Base-by-base conservation (phyloP, 2,797 vertebrate species). In the Antrozous pallidus region DNA sequence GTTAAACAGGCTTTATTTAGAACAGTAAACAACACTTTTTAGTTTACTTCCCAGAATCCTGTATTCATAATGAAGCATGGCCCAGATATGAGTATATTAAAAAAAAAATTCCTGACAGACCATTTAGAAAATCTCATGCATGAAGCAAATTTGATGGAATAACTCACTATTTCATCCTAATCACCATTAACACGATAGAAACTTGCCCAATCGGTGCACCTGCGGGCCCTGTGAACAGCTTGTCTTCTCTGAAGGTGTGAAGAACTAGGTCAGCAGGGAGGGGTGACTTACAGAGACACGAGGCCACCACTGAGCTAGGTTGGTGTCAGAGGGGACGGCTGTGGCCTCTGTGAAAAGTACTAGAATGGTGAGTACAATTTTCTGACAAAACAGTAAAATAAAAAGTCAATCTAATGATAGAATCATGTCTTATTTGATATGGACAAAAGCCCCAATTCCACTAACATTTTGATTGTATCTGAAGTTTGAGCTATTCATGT, bases 91-190 rank as follows among this genome's bases (percentile, higher is more conserved):
- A 51, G 24, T 36, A 45, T 75, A n/a, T 67, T 78, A 3, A 75
- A 89, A 91, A 91, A 56, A 56, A 63, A 87, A 84, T 71, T 90
- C n/a, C 20, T 58, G 56, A 54, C 24, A 82, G 45, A 67, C 8
- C 51, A 71, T 90, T 94, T 71, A 90, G 79, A 54, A 96, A 89
- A 85, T 74, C 61, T 88, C 81, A 14, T 86, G 54, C 78, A 22
- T 88, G 47, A 69, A 94, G 36, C 11, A 71, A 78, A 80, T 94
- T 86, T 92, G 94, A 95, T 88, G 56, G 88, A 94, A 94, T 51
- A 88, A 88, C 58, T 96, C 78, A 83, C 56, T 58, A 90, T 96
- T 95, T 90, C 47, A 47, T 95, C 71, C 91, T 95, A 94, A 94
- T 94, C 65, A 79, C 73, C 92, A 88, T 90, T 94, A 96, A 95